Evolutionary conservation across 2,113 vertebrate species (phyloP), one percentile per base, ranked within the genome.

Genomic region (Microtus pennsylvanicus): DNA sequence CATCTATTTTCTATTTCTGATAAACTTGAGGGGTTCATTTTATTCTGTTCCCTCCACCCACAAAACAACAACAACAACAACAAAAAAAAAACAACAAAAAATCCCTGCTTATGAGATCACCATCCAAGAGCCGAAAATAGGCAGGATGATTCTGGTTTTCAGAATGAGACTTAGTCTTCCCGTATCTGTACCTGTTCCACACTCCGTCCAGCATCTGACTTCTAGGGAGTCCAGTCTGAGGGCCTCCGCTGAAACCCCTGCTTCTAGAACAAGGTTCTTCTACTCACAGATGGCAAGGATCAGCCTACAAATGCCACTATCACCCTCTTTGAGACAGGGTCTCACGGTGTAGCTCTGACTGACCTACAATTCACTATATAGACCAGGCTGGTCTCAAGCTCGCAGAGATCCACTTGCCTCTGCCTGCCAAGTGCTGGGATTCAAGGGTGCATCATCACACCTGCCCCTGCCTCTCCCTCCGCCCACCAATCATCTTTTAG

Each of bases 1-100:
- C 5, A 82, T 45, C 35, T 95, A 22, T 74, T 88, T 93, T 78
- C 14, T 90, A 30, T n/a, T 93, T 85, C 45, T 81, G 42, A 50
- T 55, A 77, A 38, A 55, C 19, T 24, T 55, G 7, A 11, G 67
- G 8, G 47, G 7, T 75, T 67, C 47, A 22, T 58, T 83, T 83
- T 61, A 75, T 65, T 87, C 47, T 65, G 72, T 38, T 38, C 63
- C 52, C 52, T 4, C 14, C 16, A 16, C 52, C 52, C 52, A 4
- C 42, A 42, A 42, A 42, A 42, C 42, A 42, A 42, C 42, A 42
- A 42, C 42, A 42, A 42, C 42, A 42, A 55, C 14, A 55, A 50
- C 12, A 4, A 55, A 4, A 55, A 16, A 55, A 55, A 16, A 2
- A 16, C 17, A 17, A 16, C 17, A 50, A 52, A 17, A 16, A 19